Evolutionary conservation across 2,797 vertebrate genomes (phyloP).

Genomic region (Naso thynnoides): DNA sequence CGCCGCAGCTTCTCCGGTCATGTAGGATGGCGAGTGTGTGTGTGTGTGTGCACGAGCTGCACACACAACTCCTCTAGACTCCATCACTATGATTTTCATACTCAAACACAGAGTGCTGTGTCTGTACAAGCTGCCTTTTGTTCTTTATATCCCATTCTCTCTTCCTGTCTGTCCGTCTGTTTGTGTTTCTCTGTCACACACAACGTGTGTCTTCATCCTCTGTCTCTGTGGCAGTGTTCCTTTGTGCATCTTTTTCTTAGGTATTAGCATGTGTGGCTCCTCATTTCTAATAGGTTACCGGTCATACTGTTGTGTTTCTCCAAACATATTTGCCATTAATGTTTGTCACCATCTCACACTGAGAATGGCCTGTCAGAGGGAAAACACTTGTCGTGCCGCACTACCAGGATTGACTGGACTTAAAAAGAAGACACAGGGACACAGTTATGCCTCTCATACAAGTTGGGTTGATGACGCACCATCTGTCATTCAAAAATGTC

Average conservation of each 20-base stretch:
- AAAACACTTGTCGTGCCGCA: constrained; percentile 1
- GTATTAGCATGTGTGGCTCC: not conserved
- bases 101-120: not conserved
- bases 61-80: constrained; percentile 23
- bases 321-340: not conserved
- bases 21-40: constrained; percentile 26
- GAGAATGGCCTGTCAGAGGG: constrained; percentile 3
- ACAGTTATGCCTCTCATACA: not conserved
- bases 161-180: constrained; percentile 1
- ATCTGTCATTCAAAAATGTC: not conserved
- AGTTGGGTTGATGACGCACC: constrained; percentile 2
- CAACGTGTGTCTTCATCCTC: constrained; percentile 1
- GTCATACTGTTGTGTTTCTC: not conserved
- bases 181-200: not conserved
- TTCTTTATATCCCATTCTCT: not conserved
- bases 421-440: not conserved
- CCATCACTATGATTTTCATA: constrained; percentile 46
- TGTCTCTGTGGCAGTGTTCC: not conserved
- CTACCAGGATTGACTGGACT: constrained; percentile 6
- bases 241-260: not conserved
- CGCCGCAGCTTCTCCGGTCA: constrained; percentile 37
- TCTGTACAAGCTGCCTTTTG: not conserved
- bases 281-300: not conserved
- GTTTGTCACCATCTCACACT: not conserved
- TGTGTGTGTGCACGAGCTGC: constrained; percentile 15